Base-by-base conservation (phyloP, 2,113 vertebrate genomes). In the Columba livia region DNA sequence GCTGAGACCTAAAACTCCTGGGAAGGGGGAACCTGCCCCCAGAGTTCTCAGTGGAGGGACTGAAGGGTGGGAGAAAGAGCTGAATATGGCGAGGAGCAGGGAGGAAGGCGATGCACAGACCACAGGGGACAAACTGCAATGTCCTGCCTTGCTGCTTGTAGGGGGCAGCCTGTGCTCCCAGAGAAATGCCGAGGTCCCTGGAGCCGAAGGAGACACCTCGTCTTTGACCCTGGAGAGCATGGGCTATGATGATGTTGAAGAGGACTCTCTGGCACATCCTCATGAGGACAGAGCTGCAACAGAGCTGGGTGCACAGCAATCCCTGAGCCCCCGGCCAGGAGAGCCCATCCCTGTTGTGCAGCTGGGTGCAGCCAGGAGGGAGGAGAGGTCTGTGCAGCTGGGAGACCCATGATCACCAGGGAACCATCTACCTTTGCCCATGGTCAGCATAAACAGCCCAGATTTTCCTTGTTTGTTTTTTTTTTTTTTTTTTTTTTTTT, bases 11-110 rank as follows among this genome's bases (percentile, higher is more conserved):
- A 26, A 14, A 17, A 11, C 10, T 51, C 16, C 29, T 29, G 34
- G 34, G 25, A 31, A 7, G 36, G 25, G 36, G 54, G 6, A 58
- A 20, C 18, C 10, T 51, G 8, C 13, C 15, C 15, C 5, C 2
- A 24, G 34, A 50, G 4, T 2, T 60, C 40, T 42, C 9, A 15
- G 10, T 21, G 19, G 28, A 9, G 36, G 36, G 6, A 11, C 6
- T 2, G 0, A 0, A 28, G 38, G 10, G 15, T 28, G 7, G 31
- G 47, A 47, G 21, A 28, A 20, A 16, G 21, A 36, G 44, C 15
- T 31, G 15, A 77, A 20, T 2, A 3, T 40, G 23, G 8, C 10
- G 34, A 38, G 23, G 36, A 25, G 16, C 18, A 40, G 13, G 17
- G 48, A 29, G 38, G 32, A 36, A 87, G 47, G 6, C 26, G 73